Evolutionary conservation across 2,888 invertebrate genomes (phyloP).

Genomic region (Ecliptopera silaceata): DNA sequence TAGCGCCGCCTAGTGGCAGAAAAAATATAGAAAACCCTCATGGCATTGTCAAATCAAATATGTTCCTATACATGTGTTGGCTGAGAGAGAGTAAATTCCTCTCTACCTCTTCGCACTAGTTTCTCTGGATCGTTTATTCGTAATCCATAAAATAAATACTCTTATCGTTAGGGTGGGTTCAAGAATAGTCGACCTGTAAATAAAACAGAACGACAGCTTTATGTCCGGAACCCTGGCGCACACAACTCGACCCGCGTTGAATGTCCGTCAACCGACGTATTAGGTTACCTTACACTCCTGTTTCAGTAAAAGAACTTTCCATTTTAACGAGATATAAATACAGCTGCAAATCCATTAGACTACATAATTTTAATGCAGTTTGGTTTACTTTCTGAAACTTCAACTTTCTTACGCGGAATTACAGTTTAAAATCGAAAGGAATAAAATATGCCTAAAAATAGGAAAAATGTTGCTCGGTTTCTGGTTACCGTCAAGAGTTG

Average conservation of each 20-base stretch:
- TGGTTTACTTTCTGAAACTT: neutral
- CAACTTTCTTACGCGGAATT: neutral
- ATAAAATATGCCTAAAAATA: constrained; percentile 38
- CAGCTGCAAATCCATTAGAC: constrained; percentile 3
- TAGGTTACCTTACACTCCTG: constrained; percentile 23
- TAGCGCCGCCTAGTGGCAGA: too few relatives aligned
- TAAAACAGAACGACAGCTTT: constrained; percentile 30
- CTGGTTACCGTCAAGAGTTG: constrained; percentile 43
- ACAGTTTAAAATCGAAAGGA: constrained; percentile 21
- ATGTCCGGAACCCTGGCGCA: constrained; percentile 20
- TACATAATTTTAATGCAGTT: neutral
- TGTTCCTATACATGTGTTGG: too few relatives aligned
- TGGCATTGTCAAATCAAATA: too few relatives aligned
- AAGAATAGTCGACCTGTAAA: constrained; percentile 15
- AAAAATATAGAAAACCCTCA: too few relatives aligned
- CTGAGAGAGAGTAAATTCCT: too few relatives aligned
- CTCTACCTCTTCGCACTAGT: too few relatives aligned
- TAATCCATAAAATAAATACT: neutral
- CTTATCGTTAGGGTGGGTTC: neutral
- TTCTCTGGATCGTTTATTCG: neutral
- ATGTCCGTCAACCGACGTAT: constrained; percentile 27
- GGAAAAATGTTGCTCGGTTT: constrained; percentile 42
- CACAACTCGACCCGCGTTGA: constrained; percentile 16
- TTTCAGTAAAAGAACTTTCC: constrained; percentile 2
- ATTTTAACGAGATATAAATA: constrained; percentile 7